Evolutionary conservation across 2,113 vertebrate species (phyloP), one percentile per base, ranked within the genome.

Genomic region (Centropristis striata): DNA sequence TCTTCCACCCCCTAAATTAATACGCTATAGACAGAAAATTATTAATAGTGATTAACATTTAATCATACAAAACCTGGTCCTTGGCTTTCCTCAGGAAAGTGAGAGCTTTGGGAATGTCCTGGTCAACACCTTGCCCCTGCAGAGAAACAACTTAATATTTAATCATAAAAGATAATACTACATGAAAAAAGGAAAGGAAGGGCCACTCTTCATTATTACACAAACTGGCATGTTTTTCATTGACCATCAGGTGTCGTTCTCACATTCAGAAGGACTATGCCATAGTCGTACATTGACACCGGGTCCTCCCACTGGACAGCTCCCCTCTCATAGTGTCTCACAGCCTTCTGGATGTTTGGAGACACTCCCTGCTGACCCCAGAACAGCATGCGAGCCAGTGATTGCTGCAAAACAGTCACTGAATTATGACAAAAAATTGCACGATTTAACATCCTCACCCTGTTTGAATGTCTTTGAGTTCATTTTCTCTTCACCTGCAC

Each of bases 291-390:
- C 95, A 95, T 95, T 3, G 95, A 94, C 23, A 83, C 90, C 0
- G 95, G 94, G 83, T 96, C 93, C 55, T 90, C 82, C 78, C 86
- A 89, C 63, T 75, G 80, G 57, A 86, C 76, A 4, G 96, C 95
- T 51, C 94, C 96, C 42, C 94, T 91, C 69, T 95, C 87, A 4
- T 95, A 96, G 84, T 95, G 95, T 67, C 81, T 94, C 36, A 89
- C 93, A 32, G 96, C 96, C 8, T 87, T 89, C 54, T 84, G 84
- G 37, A 95, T 89, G 72, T 96, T 87, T 39, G 92, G 81, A 68
- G 93, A 80, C 20, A 96, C 90, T 5, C 96, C 96, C 81, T 94
- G 95, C 91, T 96, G 95, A 60, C 96, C 96, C 96, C 96, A 96
- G 87, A 94, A 96, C 57, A 96, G 92, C 95, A 96, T 95, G 51